These are phyloP conservation scores for Cheilosia pagana DNA, from an alignment of 2,888 invertebrate species.

Conservation along the genomic window DNA sequence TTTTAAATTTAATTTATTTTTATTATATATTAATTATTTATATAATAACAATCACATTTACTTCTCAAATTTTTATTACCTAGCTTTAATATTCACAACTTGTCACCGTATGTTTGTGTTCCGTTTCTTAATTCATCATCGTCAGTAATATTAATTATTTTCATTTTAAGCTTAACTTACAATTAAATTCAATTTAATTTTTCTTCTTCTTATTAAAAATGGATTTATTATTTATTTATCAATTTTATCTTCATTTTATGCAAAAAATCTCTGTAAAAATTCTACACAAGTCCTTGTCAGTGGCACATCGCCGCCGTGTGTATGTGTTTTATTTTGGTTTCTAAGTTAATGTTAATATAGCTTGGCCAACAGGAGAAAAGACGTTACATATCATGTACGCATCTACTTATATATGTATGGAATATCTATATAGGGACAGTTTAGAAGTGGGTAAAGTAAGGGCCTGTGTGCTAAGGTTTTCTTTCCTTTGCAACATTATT, in stretches of 20 bases:
- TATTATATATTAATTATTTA: constrained; percentile 76
- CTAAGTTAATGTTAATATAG: constrained; percentile 31
- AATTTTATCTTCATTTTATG: constrained; percentile 55
- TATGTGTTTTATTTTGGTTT: constrained; percentile 17
- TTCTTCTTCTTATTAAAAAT: constrained; percentile 20
- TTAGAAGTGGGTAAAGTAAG: constrained; percentile 16
- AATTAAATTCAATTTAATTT: constrained; percentile 46
- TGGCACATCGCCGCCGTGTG: constrained; percentile 21
- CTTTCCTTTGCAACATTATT: constrained; percentile 26
- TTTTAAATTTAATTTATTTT: constrained; percentile 69
- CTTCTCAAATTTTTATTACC: constrained; percentile 77
- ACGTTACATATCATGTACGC: constrained; percentile 15
- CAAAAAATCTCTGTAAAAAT: constrained; percentile 72
- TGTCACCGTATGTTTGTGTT: constrained; percentile 75
- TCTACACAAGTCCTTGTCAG: constrained; percentile 46
- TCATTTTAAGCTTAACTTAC: constrained; percentile 47
- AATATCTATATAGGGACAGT: constrained; percentile 68
- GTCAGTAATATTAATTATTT: not conserved
- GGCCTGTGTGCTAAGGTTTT: constrained; percentile 20
- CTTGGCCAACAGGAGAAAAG: constrained; percentile 72
- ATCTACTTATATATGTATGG: constrained; percentile 24
- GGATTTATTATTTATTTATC: constrained; percentile 23
- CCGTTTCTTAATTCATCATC: constrained; percentile 14
- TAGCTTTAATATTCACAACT: constrained; percentile 76
- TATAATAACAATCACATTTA: constrained; percentile 83